phyloP scores from a whole-genome alignment of 2,113 vertebrate genomes.

The Odocoileus virginianus region DNA sequence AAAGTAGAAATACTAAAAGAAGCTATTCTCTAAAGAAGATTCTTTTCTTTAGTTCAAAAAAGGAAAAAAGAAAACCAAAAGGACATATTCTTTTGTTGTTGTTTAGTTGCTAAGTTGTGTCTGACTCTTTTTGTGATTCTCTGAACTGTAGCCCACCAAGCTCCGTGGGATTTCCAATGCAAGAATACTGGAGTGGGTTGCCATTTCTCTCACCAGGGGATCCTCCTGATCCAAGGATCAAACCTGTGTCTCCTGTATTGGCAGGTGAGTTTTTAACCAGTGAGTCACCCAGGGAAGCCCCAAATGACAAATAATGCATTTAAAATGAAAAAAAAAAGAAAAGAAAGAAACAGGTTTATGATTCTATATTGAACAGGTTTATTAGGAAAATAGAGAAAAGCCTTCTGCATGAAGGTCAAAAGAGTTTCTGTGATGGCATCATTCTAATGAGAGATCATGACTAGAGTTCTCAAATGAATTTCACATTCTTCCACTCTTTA shows the following conservation, averaged over 20 bases:
- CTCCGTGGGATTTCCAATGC: neutral
- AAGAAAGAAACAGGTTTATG: neutral
- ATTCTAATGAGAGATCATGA: neutral
- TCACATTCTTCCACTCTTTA: neutral
- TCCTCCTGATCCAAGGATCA: neutral
- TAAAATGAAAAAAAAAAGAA: neutral
- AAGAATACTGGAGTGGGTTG: neutral
- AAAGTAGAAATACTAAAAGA: neutral
- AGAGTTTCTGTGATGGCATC: neutral
- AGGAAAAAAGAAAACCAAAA: neutral
- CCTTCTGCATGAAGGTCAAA: neutral
- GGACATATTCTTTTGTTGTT: neutral
- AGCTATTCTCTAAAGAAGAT: neutral
- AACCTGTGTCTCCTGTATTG: neutral
- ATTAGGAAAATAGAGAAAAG: conserved; percentile 14
- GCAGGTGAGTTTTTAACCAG: neutral
- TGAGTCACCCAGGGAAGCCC: neutral
- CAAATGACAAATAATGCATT: neutral
- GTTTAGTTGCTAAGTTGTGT: neutral
- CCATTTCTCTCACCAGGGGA: neutral
- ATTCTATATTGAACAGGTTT: neutral
- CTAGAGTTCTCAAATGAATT: neutral
- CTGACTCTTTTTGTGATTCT: neutral
- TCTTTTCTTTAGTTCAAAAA: neutral
- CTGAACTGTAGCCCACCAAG: neutral